Conservation (phyloP, 2,797 vertebrate genomes). For the Allobates femoralis region DNA sequence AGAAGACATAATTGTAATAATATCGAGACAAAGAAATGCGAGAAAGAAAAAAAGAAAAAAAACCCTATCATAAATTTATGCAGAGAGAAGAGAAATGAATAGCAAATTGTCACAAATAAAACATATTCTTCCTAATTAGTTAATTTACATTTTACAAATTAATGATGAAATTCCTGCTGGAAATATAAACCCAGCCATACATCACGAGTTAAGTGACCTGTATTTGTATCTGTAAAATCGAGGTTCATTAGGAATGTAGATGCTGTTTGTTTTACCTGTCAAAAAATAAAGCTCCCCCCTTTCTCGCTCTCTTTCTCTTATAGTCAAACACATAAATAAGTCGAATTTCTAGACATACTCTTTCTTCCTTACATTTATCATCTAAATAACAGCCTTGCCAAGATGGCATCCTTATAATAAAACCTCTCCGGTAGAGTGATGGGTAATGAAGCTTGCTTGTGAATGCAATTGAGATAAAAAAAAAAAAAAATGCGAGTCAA, state of each 20-base stretch:
- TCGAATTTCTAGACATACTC: conserved; percentile 75
- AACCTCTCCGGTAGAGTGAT: conserved; percentile 96
- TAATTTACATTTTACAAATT: conserved; percentile 83
- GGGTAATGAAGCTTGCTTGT: conserved; percentile 99
- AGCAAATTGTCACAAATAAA: conserved; percentile 79
- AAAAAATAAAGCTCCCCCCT: conserved; percentile 82
- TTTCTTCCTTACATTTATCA: conserved; percentile 92
- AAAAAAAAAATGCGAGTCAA: conserved; percentile 58
- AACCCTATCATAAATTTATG: conserved; percentile 38
- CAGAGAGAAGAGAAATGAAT: conserved; percentile 43
- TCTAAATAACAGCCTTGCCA: conserved; percentile 98
- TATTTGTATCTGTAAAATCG: conserved; percentile 84
- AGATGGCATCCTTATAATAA: conserved; percentile 99
- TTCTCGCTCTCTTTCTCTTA: conserved; percentile 20
- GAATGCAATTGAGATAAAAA: conserved; percentile 78
- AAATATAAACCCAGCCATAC: conserved; percentile 72
- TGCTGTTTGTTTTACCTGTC: conserved; percentile 87
- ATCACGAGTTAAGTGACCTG: conserved; percentile 80
- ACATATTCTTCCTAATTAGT: conserved; percentile 80
- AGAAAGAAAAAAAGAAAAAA: background rate
- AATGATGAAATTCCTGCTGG: conserved; percentile 78
- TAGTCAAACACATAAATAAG: conserved; percentile 72
- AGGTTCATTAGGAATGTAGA: conserved; percentile 85
- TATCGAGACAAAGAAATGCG: background rate
- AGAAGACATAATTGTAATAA: background rate